These are phyloP conservation scores for Xiphophorus couchianus DNA, from an alignment of 2,113 vertebrate species.

Conservation along the genomic window DNA sequence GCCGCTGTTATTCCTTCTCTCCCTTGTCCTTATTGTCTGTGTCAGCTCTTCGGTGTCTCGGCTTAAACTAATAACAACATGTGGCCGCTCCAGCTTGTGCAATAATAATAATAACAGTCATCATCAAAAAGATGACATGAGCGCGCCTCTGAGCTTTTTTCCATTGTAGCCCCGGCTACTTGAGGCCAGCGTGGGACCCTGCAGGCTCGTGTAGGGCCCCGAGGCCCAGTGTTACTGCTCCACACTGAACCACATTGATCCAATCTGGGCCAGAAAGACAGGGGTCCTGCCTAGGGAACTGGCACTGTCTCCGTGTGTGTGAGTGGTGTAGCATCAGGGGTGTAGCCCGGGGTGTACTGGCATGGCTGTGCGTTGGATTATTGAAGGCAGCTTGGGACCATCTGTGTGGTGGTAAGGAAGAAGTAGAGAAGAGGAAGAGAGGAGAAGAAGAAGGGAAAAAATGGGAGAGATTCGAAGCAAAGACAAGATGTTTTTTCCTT, in stretches of 20 bases:
- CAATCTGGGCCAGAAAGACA: conserved; percentile 75
- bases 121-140: conserved; percentile 61
- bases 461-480: not conserved
- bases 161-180: conserved; percentile 48
- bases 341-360: conserved; percentile 79
- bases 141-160: conserved; percentile 57
- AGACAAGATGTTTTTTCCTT: conserved; percentile 17
- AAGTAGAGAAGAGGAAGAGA: conserved; percentile 38
- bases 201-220: conserved; percentile 70
- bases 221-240: conserved; percentile 70
- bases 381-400: conserved; percentile 81
- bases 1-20: not conserved
- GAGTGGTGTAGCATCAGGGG: conserved; percentile 72
- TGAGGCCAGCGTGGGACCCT: conserved; percentile 58
- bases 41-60: conserved; percentile 20
- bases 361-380: conserved; percentile 78
- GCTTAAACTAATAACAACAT: conserved; percentile 52
- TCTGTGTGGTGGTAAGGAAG: conserved; percentile 73
- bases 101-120: conserved; percentile 57
- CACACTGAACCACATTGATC: conserved; percentile 68
- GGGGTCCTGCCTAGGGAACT: conserved; percentile 78
- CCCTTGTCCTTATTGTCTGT: conserved; percentile 28
- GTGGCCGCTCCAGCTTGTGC: conserved; percentile 62
- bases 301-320: conserved; percentile 66
- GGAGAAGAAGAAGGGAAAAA: conserved; percentile 4